Base-by-base conservation (phyloP, 2,113 vertebrate species). In the Papio anubis region DNA sequence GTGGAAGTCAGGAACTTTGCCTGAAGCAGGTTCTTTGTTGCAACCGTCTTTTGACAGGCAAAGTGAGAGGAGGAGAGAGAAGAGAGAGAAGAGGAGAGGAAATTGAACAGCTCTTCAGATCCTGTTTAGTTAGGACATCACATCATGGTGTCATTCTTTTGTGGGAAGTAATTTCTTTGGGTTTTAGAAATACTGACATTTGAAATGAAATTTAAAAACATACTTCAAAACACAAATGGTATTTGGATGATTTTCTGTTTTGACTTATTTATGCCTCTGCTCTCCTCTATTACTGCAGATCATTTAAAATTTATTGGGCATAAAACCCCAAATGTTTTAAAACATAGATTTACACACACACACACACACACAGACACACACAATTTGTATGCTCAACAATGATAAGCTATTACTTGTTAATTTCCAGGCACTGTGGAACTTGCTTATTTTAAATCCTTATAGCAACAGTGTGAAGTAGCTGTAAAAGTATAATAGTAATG, bases 201-300 rank as follows among this genome's bases (percentile, higher is more conserved):
- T 90, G 61, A 91, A 94, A 80, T 96, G 32, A 96, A 97, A 95
- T 85, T 80, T 1, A 27, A 76, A 94, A 93, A 82, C 61, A 73
- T 4, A 55, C 14, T 72, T 82, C 30, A 80, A 85, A 89, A 73
- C 66, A 91, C 59, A 88, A 90, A 72, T n/a, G 16, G 72, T 45
- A 40, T 95, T 73, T 35, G 68, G 73, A 43, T 68, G 45, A 61
- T 81, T 92, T 93, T 73, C 55, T 84, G 59, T 75, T 90, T 92
- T 82, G 35, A 86, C 43, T 97, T 73, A 94, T 82, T 75, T 78
- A 66, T 55, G 17, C 2, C 32, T 83, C 92, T 96, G 78, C 16
- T 90, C 14, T 57, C 55, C 50, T 94, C 35, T 43, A 64, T 94
- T 89, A 68, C 9, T 16, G 32, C 35, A 35, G 43, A 72, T 86